Base-by-base conservation (phyloP, 2,113 vertebrate genomes). In the Macaca fascicularis region DNA sequence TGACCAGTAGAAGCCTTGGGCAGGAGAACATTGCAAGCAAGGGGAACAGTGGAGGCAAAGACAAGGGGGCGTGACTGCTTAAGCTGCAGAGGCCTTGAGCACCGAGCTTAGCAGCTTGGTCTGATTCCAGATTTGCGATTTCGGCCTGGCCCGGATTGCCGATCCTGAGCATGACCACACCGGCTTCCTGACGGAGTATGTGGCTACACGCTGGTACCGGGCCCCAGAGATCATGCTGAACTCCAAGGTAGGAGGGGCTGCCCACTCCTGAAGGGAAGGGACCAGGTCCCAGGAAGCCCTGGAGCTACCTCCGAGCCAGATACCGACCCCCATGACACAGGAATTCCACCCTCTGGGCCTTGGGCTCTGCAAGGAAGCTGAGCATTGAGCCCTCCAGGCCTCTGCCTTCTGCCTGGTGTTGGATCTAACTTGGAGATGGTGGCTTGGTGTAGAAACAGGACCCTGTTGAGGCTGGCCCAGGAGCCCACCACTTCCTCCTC, bases 221-320 rank as follows among this genome's bases (percentile, higher is more conserved):
- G 99, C 99, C 76, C 99, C 99, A 67, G 99, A 99, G 98, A 99
- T 99, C 98, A 99, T 99, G 99, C 99, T 99, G 92, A 99, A 99
- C 98, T 99, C 99, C 89, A 99, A 99, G 99, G 99, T 98, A 97
- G 72, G 89, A 45, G 8, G 61, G 16, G 25, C 38, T 38, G 40
- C 50, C 45, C 32, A 38, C 6, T 11, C 20, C 11, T 23, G 40
- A 43, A 75, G 64, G 50, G 38, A 59, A 85, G 32, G 76, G 12
- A 4, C 57, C 40, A 45, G 14, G 43, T 82, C n/a, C 40, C 48
- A 30, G 67, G 78, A 52, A 55, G 30, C 50, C 27, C 64, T 43
- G 30, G 85, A 79, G 67, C 45, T 10, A 11, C 75, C 82, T 64
- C 14, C 55, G 40, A 85, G 55, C 74, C 43, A 80, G 57, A 16